These are phyloP conservation scores for Maccullochella peelii DNA, from an alignment of 2,113 vertebrate species.

Conservation along the genomic window DNA sequence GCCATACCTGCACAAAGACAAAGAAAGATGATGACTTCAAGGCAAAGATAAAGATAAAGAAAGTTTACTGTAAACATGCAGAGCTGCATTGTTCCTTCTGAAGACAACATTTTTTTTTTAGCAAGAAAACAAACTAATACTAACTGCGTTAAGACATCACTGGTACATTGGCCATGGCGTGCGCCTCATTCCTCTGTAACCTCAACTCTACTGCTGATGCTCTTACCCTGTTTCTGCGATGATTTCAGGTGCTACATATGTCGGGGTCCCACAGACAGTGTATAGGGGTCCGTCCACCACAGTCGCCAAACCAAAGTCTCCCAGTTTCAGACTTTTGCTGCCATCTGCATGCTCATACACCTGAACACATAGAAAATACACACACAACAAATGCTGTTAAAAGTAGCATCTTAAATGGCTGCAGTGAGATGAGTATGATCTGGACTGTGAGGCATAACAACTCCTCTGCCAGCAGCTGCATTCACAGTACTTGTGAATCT, in stretches of 20 bases:
- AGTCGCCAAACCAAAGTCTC: slow-evolving; percentile 97
- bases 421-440: background rate
- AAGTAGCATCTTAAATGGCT: background rate
- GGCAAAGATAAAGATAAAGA: background rate
- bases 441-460: too few relatives aligned
- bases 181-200: background rate
- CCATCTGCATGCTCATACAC: slow-evolving; percentile 97
- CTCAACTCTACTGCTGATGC: background rate
- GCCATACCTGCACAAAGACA: slow-evolving; percentile 88
- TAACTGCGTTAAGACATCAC: background rate
- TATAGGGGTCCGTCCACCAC: slow-evolving; percentile 96
- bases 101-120: background rate
- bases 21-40: background rate
- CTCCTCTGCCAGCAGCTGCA: background rate
- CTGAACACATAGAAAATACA: slow-evolving; percentile 72
- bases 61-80: background rate
- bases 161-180: background rate
- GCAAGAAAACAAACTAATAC: background rate
- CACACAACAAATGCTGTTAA: background rate
- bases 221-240: slow-evolving; percentile 96
- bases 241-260: slow-evolving; percentile 99
- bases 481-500: background rate
- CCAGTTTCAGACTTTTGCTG: slow-evolving; percentile 96
- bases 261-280: slow-evolving; percentile 97
- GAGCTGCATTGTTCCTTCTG: background rate